Evolutionary conservation across 1,140 invertebrate species (phyloP).

Genomic region (Trichonephila inaurata): DNA sequence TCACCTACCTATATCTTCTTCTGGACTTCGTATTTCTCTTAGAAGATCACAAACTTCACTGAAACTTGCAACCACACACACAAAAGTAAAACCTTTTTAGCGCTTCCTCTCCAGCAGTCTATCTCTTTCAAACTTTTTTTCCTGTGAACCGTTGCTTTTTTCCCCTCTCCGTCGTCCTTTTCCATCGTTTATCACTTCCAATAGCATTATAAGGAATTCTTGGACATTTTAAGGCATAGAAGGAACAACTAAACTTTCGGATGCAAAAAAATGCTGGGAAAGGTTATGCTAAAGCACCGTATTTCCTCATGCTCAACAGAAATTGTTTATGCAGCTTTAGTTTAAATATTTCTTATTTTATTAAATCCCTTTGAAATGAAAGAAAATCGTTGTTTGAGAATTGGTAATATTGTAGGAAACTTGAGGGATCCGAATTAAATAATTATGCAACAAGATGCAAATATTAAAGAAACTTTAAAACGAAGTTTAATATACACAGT

Average conservation of each 20-base stretch:
- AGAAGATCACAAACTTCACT: slow-evolving; percentile 73
- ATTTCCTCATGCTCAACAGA: neutral
- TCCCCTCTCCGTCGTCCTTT: slow-evolving; percentile 56
- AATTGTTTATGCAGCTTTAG: neutral
- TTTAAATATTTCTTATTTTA: neutral
- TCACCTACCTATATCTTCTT: slow-evolving; percentile 67
- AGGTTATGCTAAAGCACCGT: neutral
- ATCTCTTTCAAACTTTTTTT: slow-evolving; percentile 69
- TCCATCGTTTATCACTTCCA: slow-evolving; percentile 72
- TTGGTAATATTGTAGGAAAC: too few species aligned
- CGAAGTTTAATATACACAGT: too few species aligned
- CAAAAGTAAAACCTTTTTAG: slow-evolving; percentile 76
- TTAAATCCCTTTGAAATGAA: too few species aligned
- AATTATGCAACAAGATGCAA: too few species aligned
- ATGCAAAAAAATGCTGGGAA: neutral
- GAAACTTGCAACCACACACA: slow-evolving; percentile 74
- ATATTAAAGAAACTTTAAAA: too few species aligned
- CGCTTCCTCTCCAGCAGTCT: slow-evolving; percentile 65
- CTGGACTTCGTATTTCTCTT: slow-evolving; percentile 72
- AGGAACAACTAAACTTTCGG: slow-evolving; percentile 15
- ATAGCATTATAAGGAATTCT: slow-evolving; percentile 61
- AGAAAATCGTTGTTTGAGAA: too few species aligned
- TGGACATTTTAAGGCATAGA: slow-evolving; percentile 58
- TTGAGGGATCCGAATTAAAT: too few species aligned
- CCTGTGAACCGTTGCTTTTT: neutral